phyloP scores from a whole-genome alignment of 2,888 invertebrate genomes.

The Sphecodes monilicornis region DNA sequence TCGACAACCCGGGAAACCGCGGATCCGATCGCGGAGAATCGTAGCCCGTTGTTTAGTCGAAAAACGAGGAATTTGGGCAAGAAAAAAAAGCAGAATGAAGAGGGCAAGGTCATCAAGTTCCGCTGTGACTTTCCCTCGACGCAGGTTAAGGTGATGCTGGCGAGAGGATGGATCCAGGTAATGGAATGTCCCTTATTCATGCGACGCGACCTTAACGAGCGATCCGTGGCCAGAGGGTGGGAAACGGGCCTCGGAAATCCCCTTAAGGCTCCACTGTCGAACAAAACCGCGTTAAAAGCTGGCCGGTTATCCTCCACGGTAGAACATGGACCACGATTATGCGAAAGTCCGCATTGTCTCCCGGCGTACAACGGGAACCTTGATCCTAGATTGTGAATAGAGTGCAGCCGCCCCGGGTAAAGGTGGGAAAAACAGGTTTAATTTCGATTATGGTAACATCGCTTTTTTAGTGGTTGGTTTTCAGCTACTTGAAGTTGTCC shows the following conservation, averaged over 20 bases:
- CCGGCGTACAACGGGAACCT: slow-evolving; percentile 7
- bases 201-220: slow-evolving; percentile 40
- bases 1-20: not conserved
- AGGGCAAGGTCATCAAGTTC: slow-evolving; percentile 73
- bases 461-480: not conserved
- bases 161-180: slow-evolving; percentile 79
- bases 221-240: slow-evolving; percentile 3
- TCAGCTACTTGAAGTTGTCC: not conserved
- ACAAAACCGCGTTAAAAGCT: slow-evolving; percentile 22
- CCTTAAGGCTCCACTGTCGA: slow-evolving; percentile 14
- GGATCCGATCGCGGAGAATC: not conserved
- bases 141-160: slow-evolving; percentile 75
- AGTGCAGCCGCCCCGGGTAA: not conserved
- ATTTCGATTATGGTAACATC: not conserved
- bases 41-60: not conserved
- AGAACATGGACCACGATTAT: slow-evolving; percentile 21
- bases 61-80: slow-evolving; percentile 25
- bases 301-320: not conserved
- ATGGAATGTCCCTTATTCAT: slow-evolving; percentile 50
- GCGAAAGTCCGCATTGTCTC: slow-evolving; percentile 14
- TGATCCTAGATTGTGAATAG: slow-evolving; percentile 15
- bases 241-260: slow-evolving; percentile 17
- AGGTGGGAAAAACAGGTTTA: not conserved
- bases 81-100: slow-evolving; percentile 50
- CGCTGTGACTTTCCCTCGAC: slow-evolving; percentile 78